A percentile compares a stretch with the other conserved stretches of the same genome.
phyloP scores from a whole-genome alignment of 2,888 invertebrate species.

The Gortyna flavago region DNA sequence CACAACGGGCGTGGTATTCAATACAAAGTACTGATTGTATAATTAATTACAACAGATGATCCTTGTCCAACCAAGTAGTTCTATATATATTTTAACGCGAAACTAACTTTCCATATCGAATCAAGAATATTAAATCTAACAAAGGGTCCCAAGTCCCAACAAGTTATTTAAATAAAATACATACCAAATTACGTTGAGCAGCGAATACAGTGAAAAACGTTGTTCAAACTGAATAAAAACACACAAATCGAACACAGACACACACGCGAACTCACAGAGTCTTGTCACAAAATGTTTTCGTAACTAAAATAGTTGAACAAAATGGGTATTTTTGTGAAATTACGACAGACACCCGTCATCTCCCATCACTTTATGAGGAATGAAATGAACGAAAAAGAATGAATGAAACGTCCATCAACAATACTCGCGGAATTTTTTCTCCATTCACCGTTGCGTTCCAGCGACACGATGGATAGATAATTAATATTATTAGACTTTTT shows the following conservation, averaged over 20 bases:
- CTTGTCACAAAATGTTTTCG: slow-evolving; percentile 66
- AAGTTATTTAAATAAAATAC: slow-evolving; percentile 58
- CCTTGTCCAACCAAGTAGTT: slow-evolving; percentile 21
- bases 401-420: slow-evolving; percentile 60
- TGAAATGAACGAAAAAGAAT: slow-evolving; percentile 65
- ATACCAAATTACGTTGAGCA: slow-evolving; percentile 67
- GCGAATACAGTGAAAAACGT: slow-evolving; percentile 59
- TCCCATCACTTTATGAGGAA: slow-evolving; percentile 68
- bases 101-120: slow-evolving; percentile 57
- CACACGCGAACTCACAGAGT: slow-evolving; percentile 63
- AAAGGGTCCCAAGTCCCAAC: slow-evolving; percentile 37
- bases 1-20: slow-evolving; percentile 58
- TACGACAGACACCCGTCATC: slow-evolving; percentile 63
- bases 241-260: slow-evolving; percentile 63
- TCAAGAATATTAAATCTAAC: slow-evolving; percentile 50
- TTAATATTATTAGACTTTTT: slow-evolving; percentile 8
- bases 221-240: slow-evolving; percentile 58
- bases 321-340: slow-evolving; percentile 64
- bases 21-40: slow-evolving; percentile 27
- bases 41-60: slow-evolving; percentile 30
- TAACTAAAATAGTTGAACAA: slow-evolving; percentile 66
- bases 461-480: not conserved
- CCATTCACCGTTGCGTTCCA: slow-evolving; percentile 60
- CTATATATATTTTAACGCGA: slow-evolving; percentile 52
- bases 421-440: slow-evolving; percentile 51